Percentiles rank a stretch among this genome's conserved stretches.
These are phyloP conservation scores for Corythornis leucogaster DNA, from an alignment of 2,797 vertebrate species.

Conservation along the genomic window DNA sequence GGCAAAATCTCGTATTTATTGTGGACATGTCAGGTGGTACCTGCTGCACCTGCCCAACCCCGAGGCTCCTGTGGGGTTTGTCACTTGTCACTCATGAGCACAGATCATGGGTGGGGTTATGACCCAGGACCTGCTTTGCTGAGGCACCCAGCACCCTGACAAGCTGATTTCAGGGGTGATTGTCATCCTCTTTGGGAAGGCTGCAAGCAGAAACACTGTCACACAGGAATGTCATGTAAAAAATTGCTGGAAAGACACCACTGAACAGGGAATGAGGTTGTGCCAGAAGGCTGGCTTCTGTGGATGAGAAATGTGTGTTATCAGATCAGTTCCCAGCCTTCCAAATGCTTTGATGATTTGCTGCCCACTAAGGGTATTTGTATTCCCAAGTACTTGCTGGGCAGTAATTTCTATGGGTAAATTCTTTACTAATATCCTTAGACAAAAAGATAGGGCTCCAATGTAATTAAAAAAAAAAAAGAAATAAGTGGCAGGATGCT, in stretches of 20 bases:
- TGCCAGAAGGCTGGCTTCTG: not conserved
- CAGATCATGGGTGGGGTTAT: not conserved
- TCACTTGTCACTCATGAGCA: rapidly evolving
- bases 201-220: not conserved
- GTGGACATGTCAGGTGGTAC: no score
- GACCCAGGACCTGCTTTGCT: not conserved
- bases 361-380: not conserved
- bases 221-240: not conserved
- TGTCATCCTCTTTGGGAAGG: rapidly evolving
- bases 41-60: not conserved
- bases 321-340: not conserved
- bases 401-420: not conserved
- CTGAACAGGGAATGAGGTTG: not conserved
- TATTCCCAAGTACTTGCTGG: rapidly evolving
- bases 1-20: not conserved
- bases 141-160: not conserved
- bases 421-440: not conserved
- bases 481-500: rapidly evolving
- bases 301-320: rapidly evolving
- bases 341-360: rapidly evolving
- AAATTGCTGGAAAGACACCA: not conserved
- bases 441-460: not conserved
- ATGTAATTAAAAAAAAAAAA: not conserved
- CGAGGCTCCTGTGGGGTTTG: rapidly evolving
- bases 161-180: no score